These are phyloP conservation scores for Ashinkailepas kermadecensis DNA, from an alignment of 2,888 invertebrate species.

Conservation along the genomic window DNA sequence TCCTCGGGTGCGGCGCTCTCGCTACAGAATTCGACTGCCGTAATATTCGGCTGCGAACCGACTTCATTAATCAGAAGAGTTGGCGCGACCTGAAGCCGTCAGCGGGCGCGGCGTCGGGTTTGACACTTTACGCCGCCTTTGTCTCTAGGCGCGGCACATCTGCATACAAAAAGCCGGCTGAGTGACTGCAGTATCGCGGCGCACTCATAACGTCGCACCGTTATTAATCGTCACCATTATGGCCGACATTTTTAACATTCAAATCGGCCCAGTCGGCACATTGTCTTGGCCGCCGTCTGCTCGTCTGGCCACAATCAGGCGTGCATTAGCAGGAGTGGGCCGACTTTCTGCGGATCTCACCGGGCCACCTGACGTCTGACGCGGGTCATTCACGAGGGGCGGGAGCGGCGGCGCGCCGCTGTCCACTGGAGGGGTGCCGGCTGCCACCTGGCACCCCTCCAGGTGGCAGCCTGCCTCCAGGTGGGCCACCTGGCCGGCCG, in stretches of 20 bases:
- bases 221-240: slow-evolving; percentile 4
- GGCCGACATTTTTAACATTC: slow-evolving; percentile 7
- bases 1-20: no score
- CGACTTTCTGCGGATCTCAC: neutral
- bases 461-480: no score
- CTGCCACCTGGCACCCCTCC: neutral
- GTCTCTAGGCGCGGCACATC: neutral
- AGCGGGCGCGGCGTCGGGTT: neutral
- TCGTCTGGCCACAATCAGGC: neutral
- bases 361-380: neutral
- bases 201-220: neutral
- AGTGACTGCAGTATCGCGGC: neutral
- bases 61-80: slow-evolving; percentile 5
- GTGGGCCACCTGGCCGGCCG: no score
- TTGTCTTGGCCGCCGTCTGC: neutral
- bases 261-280: neutral
- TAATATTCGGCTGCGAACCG: no score
- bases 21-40: no score
- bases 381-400: neutral
- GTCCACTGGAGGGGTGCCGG: neutral
- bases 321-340: neutral
- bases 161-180: slow-evolving; percentile 7
- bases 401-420: no score
- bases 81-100: neutral
- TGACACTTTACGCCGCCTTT: slow-evolving; percentile 1